Percentiles rank a stretch among this genome's conserved stretches.
These are phyloP conservation scores for Pseudolaguvia tuberculata DNA, from an alignment of 2,113 vertebrate genomes.

Conservation along the genomic window DNA sequence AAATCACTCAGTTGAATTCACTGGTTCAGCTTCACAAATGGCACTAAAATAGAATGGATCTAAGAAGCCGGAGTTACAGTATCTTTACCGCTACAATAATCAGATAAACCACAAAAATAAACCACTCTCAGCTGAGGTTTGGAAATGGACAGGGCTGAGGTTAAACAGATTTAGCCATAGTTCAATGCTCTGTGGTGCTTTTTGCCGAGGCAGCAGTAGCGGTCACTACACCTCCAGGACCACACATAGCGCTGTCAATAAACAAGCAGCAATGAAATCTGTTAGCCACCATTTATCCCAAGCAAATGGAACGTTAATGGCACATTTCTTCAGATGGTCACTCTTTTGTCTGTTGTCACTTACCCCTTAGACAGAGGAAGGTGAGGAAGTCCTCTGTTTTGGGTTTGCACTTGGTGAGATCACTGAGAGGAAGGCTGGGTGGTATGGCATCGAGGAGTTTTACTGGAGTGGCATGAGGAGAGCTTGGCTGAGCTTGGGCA, in stretches of 20 bases:
- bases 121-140: background rate
- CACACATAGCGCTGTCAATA: conserved; percentile 26
- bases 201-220: background rate
- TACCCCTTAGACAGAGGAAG: conserved; percentile 90
- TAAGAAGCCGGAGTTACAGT: conserved; percentile 7
- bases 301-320: background rate
- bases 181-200: background rate
- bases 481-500: conserved; percentile 87
- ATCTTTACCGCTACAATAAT: conserved; percentile 19
- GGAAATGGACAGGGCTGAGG: conserved; percentile 7
- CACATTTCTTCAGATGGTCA: background rate
- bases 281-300: background rate
- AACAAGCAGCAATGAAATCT: background rate
- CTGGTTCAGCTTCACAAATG: background rate
- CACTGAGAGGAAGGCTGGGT: conserved; percentile 79
- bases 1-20: background rate
- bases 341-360: background rate
- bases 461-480: conserved; percentile 82
- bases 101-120: conserved; percentile 34
- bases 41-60: background rate
- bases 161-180: conserved; percentile 25
- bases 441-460: conserved; percentile 80
- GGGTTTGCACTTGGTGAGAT: conserved; percentile 86
- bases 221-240: background rate
- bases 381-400: conserved; percentile 92